Conservation (phyloP, 2,888 invertebrate species). For the Tinea pellionella region DNA sequence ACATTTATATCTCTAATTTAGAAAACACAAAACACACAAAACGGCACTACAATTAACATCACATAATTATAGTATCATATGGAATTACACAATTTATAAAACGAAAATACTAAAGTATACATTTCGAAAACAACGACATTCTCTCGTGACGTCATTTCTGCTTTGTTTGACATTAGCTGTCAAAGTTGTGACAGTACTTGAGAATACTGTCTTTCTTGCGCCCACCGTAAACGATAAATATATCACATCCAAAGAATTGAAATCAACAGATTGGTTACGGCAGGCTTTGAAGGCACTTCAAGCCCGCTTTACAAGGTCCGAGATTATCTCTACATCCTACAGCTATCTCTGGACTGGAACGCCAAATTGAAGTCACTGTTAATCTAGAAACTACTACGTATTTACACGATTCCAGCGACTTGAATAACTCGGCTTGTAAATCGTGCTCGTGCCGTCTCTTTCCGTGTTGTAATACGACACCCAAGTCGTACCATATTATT, state of each 20-base stretch:
- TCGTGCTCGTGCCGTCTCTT: background rate
- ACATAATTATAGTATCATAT: slow-evolving; percentile 23
- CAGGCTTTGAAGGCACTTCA: background rate
- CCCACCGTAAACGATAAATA: too few species aligned
- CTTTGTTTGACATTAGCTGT: background rate
- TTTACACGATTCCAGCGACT: background rate
- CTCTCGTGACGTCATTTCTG: background rate
- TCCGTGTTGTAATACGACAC: too few species aligned
- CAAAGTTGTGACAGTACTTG: background rate
- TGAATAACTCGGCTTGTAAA: background rate
- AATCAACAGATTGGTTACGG: too few species aligned
- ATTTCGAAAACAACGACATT: background rate
- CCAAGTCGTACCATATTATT: too few species aligned
- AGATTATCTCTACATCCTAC: background rate
- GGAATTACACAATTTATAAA: slow-evolving; percentile 12
- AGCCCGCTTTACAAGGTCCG: background rate
- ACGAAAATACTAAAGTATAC: background rate
- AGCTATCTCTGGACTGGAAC: background rate
- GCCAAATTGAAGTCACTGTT: background rate
- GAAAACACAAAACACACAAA: slow-evolving; percentile 38
- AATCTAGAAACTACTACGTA: background rate
- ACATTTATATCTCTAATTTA: slow-evolving; percentile 48
- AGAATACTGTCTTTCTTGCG: background rate
- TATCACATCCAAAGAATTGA: too few species aligned
- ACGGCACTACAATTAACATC: slow-evolving; percentile 25